These are phyloP conservation scores for Punctoribates punctum DNA, from an alignment of 2,888 invertebrate species.

Conservation along the genomic window DNA sequence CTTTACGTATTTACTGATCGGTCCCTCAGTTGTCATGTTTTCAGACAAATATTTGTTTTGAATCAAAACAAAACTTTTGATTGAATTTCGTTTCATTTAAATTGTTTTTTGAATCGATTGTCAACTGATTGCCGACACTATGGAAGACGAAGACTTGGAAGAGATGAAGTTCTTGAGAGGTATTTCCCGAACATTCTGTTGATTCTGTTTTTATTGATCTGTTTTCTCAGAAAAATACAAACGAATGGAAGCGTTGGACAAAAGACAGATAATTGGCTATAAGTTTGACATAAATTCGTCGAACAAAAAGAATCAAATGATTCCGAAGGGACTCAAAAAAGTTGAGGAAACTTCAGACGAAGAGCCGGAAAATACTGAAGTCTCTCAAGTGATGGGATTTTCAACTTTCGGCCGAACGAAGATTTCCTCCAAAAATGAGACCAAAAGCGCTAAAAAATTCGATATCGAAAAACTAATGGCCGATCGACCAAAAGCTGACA, in stretches of 20 bases:
- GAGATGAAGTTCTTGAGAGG: slow-evolving; percentile 34
- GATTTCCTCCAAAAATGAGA: slow-evolving; percentile 17
- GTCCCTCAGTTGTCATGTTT: background rate
- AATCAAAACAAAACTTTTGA: background rate
- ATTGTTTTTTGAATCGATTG: background rate
- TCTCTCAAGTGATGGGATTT: slow-evolving; percentile 47
- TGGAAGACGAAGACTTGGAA: slow-evolving; percentile 35
- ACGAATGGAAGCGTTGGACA: background rate
- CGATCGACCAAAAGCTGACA: slow-evolving; percentile 22
- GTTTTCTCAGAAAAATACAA: background rate
- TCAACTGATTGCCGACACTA: background rate
- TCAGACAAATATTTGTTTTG: background rate
- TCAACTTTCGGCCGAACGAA: slow-evolving; percentile 45
- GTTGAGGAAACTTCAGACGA: background rate
- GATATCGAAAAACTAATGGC: slow-evolving; percentile 38
- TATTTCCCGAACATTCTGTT: background rate
- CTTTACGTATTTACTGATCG: background rate
- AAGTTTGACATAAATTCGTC: slow-evolving; percentile 18
- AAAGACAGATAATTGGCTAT: slow-evolving; percentile 1
- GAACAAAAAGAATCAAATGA: background rate
- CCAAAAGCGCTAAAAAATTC: slow-evolving; percentile 34
- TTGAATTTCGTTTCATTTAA: background rate
- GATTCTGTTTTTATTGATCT: background rate
- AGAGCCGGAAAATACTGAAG: background rate
- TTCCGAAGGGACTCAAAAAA: background rate